A percentile compares a stretch with the other conserved stretches of the same genome.
These are phyloP conservation scores for Drepana falcataria DNA, from an alignment of 2,888 invertebrate genomes.

Conservation along the genomic window DNA sequence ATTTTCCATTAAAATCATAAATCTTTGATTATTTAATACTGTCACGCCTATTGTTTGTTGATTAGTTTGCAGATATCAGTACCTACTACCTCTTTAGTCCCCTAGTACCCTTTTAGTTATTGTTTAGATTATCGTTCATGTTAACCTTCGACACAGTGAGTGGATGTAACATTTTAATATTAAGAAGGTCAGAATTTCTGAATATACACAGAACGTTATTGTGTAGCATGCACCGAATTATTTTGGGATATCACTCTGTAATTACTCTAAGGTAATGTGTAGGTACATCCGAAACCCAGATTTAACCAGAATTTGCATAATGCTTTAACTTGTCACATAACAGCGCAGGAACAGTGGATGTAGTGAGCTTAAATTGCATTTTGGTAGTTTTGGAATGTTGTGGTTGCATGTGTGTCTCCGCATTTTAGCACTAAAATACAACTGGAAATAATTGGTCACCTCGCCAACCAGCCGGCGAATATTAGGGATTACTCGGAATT, in stretches of 20 bases:
- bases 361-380: constrained; percentile 66
- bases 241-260: constrained; percentile 21
- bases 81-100: too few species aligned
- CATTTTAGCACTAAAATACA: constrained; percentile 48
- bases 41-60: too few species aligned
- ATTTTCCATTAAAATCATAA: too few species aligned
- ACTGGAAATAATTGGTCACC: constrained; percentile 37
- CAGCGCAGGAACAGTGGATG: constrained; percentile 46
- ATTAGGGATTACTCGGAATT: constrained; percentile 25
- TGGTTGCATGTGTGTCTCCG: constrained; percentile 42
- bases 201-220: too few species aligned
- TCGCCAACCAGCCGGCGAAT: constrained; percentile 13
- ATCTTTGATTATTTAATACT: too few species aligned
- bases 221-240: not conserved
- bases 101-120: too few species aligned
- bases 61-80: too few species aligned
- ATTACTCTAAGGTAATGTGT: constrained; percentile 32
- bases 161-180: too few species aligned
- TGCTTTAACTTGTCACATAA: constrained; percentile 66
- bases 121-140: too few species aligned
- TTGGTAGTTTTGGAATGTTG: constrained; percentile 50
- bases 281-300: constrained; percentile 54
- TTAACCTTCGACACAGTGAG: too few species aligned
- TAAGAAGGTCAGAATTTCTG: too few species aligned
- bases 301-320: constrained; percentile 60